Conservation (phyloP, 2,797 vertebrate species). For the Enteromius radiatus region DNA sequence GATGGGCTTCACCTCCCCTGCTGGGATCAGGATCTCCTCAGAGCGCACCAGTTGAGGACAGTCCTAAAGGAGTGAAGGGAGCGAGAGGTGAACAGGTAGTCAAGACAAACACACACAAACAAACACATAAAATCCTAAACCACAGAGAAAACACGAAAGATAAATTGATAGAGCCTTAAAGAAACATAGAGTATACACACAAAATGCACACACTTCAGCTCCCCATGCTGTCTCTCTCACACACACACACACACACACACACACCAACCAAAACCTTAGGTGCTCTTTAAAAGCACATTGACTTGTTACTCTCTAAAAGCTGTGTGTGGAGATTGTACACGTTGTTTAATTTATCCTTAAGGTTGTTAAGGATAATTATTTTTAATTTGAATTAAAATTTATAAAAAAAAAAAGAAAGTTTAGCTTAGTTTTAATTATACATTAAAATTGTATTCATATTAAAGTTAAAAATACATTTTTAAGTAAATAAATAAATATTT, state of each 20-base stretch:
- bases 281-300: conserved; percentile 27
- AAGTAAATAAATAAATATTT: background rate
- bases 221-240: background rate
- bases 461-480: too few relatives aligned
- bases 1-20: conserved; percentile 95
- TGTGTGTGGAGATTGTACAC: background rate
- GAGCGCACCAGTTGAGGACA: conserved; percentile 96
- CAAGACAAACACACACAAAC: conserved; percentile 17
- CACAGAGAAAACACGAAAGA: background rate
- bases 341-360: background rate
- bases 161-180: background rate
- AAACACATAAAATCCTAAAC: conserved; percentile 1
- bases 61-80: conserved; percentile 77
- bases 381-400: background rate
- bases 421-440: background rate
- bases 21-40: conserved; percentile 94
- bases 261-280: background rate
- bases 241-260: background rate
- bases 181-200: conserved; percentile 1
- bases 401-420: too few relatives aligned
- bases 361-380: background rate
- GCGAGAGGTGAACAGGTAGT: conserved; percentile 3
- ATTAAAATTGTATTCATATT: background rate
- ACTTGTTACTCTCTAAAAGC: conserved; percentile 1
- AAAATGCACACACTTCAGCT: background rate